Evolutionary conservation across 2,797 vertebrate genomes (phyloP).

Genomic region (Sphaeramia orbicularis): DNA sequence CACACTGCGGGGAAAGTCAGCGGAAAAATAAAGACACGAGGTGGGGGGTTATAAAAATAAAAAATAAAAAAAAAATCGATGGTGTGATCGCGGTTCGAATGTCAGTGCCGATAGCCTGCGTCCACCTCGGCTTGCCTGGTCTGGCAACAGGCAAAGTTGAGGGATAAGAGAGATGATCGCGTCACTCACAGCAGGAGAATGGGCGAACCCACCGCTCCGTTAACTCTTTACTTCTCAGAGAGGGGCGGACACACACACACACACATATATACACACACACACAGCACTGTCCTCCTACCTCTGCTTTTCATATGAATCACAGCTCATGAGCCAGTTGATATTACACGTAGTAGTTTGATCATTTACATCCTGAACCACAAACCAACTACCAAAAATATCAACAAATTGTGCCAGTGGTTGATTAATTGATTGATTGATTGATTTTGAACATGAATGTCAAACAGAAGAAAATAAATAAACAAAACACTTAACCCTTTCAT

Average conservation of each 20-base stretch:
- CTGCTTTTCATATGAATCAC: constrained; percentile 33
- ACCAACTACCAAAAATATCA: background rate
- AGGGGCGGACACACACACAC: constrained; percentile 64
- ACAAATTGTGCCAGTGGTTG: background rate
- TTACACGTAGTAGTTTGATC: constrained; percentile 20
- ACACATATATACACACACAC: too few species aligned
- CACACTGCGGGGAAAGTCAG: constrained; percentile 53
- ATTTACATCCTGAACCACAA: constrained; percentile 12
- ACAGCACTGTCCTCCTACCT: constrained; percentile 55
- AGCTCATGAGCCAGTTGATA: constrained; percentile 12
- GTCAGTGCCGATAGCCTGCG: constrained; percentile 82
- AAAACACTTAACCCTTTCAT: too few species aligned
- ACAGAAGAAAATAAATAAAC: too few species aligned
- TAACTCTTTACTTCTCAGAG: constrained; percentile 83
- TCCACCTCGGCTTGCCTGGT: constrained; percentile 83
- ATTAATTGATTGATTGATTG: too few species aligned
- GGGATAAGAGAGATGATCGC: constrained; percentile 92
- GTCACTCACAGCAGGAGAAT: constrained; percentile 92
- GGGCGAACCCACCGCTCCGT: constrained; percentile 85
- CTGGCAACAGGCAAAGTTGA: constrained; percentile 94
- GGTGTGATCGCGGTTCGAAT: constrained; percentile 67
- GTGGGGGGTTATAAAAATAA: constrained; percentile 7
- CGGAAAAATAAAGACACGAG: constrained; percentile 37
- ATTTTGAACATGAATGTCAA: too few species aligned
- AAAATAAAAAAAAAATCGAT: background rate